Evolutionary conservation across 2,113 vertebrate species (phyloP).

Genomic region (Raja brachyura): DNA sequence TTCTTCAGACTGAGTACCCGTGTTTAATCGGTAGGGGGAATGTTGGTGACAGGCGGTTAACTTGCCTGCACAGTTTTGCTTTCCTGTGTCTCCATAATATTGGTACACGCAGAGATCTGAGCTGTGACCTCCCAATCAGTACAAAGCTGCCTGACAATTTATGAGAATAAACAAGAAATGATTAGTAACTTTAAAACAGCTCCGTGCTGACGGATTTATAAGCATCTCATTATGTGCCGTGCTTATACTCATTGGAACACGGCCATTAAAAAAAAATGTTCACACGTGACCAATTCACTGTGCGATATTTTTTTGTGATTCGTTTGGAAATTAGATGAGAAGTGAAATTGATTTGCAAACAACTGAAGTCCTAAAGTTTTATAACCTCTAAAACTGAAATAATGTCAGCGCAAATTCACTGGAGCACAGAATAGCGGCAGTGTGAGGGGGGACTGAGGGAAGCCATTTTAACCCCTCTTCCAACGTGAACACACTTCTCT

Average conservation of each 20-base stretch:
- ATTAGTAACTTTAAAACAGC: background rate
- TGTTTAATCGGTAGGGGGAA: background rate
- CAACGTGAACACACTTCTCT: too few species aligned
- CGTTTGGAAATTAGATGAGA: background rate
- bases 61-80: background rate
- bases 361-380: background rate
- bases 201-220: background rate
- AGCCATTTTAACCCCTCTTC: too few species aligned
- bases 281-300: background rate
- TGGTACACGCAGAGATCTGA: background rate
- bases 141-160: background rate
- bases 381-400: background rate
- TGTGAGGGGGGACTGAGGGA: too few species aligned
- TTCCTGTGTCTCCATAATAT: background rate
- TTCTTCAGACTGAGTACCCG: too few species aligned
- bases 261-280: too few species aligned
- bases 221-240: background rate
- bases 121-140: background rate
- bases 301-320: background rate
- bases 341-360: background rate
- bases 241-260: background rate
- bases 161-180: background rate
- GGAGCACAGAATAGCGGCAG: background rate
- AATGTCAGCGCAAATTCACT: background rate
- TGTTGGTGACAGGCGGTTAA: background rate